Percentiles rank a stretch among this genome's conserved stretches.
Evolutionary conservation across 2,888 invertebrate species (phyloP).

Genomic region (Acanthosoma haemorrhoidale): DNA sequence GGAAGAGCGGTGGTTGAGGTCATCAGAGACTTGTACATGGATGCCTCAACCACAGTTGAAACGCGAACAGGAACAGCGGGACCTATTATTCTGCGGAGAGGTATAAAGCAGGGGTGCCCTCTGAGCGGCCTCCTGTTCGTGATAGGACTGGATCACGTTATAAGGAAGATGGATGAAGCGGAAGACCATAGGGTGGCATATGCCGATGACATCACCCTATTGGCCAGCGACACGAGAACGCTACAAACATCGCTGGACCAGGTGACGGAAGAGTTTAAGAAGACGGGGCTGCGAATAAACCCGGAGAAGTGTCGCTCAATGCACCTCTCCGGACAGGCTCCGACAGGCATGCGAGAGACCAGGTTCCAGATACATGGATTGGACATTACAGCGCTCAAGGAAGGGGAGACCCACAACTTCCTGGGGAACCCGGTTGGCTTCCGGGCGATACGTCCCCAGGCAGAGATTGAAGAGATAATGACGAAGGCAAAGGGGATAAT

Average conservation of each 20-base stretch:
- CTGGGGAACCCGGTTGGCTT: too few species aligned
- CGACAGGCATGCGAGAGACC: background rate
- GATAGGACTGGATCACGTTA: background rate
- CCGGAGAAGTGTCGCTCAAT: too few species aligned
- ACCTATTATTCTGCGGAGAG: background rate
- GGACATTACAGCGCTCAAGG: background rate
- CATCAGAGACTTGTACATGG: too few species aligned
- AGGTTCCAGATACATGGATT: background rate
- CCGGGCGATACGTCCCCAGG: too few species aligned
- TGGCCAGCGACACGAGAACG: background rate
- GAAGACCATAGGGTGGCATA: background rate
- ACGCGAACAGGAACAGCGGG: too few species aligned
- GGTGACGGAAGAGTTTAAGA: background rate
- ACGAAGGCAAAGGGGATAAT: background rate
- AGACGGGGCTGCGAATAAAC: too few species aligned
- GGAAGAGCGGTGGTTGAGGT: too few species aligned
- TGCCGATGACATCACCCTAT: constrained; percentile 23
- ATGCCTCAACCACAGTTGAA: too few species aligned
- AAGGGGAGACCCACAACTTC: background rate
- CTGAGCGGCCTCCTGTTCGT: too few species aligned
- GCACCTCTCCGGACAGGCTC: too few species aligned
- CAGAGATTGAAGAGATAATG: background rate
- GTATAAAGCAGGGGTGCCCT: constrained; percentile 26
- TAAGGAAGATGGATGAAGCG: background rate
- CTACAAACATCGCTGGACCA: background rate